A percentile compares a stretch with the other conserved stretches of the same genome.
phyloP scores from a whole-genome alignment of 2,797 vertebrate genomes.

The Esox masquinongy region DNA sequence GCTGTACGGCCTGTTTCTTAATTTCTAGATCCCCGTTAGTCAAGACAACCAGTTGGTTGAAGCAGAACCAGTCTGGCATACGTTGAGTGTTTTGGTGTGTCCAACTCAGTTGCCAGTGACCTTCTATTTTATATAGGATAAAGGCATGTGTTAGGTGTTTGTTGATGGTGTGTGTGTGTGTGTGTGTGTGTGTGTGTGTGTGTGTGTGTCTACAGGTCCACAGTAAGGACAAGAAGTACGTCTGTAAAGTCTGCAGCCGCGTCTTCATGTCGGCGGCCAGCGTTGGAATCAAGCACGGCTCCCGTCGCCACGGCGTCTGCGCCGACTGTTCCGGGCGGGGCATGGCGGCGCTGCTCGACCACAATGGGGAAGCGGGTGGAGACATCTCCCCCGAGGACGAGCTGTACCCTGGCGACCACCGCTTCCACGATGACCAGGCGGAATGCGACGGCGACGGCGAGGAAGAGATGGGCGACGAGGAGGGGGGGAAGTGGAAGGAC shows the following conservation, averaged over 20 bases:
- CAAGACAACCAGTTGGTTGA: no score
- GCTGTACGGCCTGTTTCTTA: not conserved
- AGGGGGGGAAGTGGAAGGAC: slow-evolving; percentile 88
- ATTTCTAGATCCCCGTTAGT: no score
- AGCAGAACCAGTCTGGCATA: no score
- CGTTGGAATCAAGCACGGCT: slow-evolving; percentile 96
- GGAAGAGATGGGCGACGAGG: slow-evolving; percentile 81
- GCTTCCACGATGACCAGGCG: slow-evolving; percentile 73
- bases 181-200: slow-evolving; percentile 15
- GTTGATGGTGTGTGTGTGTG: slow-evolving; percentile 3
- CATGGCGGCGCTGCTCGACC: slow-evolving; percentile 81
- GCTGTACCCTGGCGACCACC: slow-evolving; percentile 80
- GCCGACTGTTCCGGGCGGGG: slow-evolving; percentile 89
- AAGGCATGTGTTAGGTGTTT: not conserved
- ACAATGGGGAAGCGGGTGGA: slow-evolving; percentile 77
- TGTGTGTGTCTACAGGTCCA: slow-evolving; percentile 82
- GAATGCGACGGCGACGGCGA: slow-evolving; percentile 84
- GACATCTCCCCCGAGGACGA: slow-evolving; percentile 89
- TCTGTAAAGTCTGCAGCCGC: slow-evolving; percentile 95
- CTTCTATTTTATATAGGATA: no score
- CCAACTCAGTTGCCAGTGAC: no score
- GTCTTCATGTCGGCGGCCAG: slow-evolving; percentile 98
- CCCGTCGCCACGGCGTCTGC: slow-evolving; percentile 92
- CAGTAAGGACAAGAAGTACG: slow-evolving; percentile 99
- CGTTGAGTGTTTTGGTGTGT: no score